Conservation (phyloP, 2,113 vertebrate genomes). For the Apteryx mantelli region DNA sequence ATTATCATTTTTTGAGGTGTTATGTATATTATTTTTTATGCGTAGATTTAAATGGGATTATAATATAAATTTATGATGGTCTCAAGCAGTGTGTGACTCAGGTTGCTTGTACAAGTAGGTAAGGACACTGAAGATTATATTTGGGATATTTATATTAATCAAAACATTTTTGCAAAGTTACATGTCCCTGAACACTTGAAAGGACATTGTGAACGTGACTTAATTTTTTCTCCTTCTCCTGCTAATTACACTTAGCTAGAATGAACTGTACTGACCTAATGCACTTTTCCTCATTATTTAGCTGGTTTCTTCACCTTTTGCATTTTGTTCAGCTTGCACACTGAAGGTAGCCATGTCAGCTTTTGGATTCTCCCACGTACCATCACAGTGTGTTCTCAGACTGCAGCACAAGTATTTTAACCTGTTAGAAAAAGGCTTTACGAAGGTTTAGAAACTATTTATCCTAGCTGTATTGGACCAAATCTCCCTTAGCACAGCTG, state of each 20-base stretch:
- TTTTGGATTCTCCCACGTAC: background rate
- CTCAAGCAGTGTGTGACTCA: constrained; percentile 1
- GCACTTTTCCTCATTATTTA: constrained; percentile 54
- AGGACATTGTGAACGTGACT: constrained; percentile 10
- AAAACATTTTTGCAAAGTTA: constrained; percentile 14
- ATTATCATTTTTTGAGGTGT: background rate
- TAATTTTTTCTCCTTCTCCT: constrained; percentile 28
- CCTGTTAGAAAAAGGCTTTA: background rate
- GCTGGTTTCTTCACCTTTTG: background rate
- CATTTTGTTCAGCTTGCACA: background rate
- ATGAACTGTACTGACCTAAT: constrained; percentile 39
- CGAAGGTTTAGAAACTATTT: background rate
- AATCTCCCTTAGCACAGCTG: background rate
- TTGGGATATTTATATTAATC: background rate
- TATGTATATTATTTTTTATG: background rate
- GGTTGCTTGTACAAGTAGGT: background rate
- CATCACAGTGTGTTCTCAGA: background rate
- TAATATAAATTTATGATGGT: background rate
- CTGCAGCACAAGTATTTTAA: background rate
- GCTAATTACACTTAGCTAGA: constrained; percentile 54
- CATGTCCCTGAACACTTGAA: background rate
- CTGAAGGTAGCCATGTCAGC: background rate
- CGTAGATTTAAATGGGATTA: constrained; percentile 20
- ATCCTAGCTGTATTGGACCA: background rate
- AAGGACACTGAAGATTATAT: constrained; percentile 20